A percentile compares a stretch with the other conserved stretches of the same genome.
phyloP scores from a whole-genome alignment of 2,113 vertebrate genomes.

The Phalacrocorax aristotelis region DNA sequence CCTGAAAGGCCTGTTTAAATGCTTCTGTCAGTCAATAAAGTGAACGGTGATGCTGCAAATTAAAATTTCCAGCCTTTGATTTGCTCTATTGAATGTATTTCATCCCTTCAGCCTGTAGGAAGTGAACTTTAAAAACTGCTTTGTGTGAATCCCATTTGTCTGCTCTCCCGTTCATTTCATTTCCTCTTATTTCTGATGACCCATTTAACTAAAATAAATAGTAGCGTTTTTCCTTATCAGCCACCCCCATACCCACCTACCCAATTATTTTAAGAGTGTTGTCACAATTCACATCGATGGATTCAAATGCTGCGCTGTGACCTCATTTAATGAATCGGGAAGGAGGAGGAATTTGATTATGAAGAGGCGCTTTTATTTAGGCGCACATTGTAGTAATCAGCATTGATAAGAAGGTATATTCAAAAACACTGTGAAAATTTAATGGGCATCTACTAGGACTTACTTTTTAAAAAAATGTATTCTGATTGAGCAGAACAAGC shows the following conservation, averaged over 20 bases:
- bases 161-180: slow-evolving; percentile 20
- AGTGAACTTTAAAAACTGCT: slow-evolving; percentile 10
- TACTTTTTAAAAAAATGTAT: neutral
- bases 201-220: slow-evolving; percentile 38
- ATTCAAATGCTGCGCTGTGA: slow-evolving; percentile 15
- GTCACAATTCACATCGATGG: slow-evolving; percentile 13
- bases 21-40: slow-evolving; percentile 29
- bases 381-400: neutral
- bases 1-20: neutral
- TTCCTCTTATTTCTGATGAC: slow-evolving; percentile 38
- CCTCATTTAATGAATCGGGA: slow-evolving; percentile 32
- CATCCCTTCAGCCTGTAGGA: neutral
- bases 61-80: slow-evolving; percentile 51
- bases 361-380: slow-evolving; percentile 17
- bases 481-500: neutral
- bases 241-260: slow-evolving; percentile 3
- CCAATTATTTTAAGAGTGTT: slow-evolving; percentile 26
- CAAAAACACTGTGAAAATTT: neutral
- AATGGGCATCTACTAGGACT: neutral
- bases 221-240: neutral
- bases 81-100: slow-evolving; percentile 27
- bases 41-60: slow-evolving; percentile 46
- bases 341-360: slow-evolving; percentile 25
- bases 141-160: slow-evolving; percentile 29
- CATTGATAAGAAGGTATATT: slow-evolving; percentile 7